Evolutionary conservation across 1,140 invertebrate genomes (phyloP), one percentile per base, ranked within the genome.

Genomic region (Cherax quadricarinatus): DNA sequence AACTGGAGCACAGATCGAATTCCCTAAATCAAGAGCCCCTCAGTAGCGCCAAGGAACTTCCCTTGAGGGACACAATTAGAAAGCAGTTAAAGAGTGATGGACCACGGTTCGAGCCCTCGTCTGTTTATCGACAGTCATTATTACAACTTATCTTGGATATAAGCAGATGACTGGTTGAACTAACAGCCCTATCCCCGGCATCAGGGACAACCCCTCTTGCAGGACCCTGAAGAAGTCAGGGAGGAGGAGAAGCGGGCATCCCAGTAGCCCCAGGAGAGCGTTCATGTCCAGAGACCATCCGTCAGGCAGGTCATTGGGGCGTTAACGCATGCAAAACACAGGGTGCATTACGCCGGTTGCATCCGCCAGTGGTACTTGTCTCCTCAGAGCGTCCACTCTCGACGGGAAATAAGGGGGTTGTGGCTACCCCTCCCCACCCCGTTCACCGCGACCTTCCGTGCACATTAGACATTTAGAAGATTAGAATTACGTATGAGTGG

Each of bases 301-400:
- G 70, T 75, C 24, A 75, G 70, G 21, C 24, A 41, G 60, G 60
- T 85, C 60, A 85, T 70, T 49, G n/a, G 83, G 41, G 83, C 14
- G 9, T 41, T 85, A 85, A 85, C 49, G 62, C 57, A 85, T 85
- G 83, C 83, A 85, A 85, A 85, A 66, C 57, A 85, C 30, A 14
- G 83, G 83, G 30, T 85, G 21, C 4, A 16, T 75, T 30, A 75
- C 70, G 30, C 70, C 24, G 16, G 9, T 1, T n/a, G 7, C 70
- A 12, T 75, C n/a, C 70, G 5, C 7, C 70, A 9, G 70, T 75
- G 24, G 70, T 30, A 66, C 62, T 75, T 30, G n/a, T 30, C 24
- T 75, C 24, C 24, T 75, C 70, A 75, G n/a, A 7, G 24, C 3
- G n/a, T 12, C 24, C n/a, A 30, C n/a, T 3, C 70, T n/a, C 9